Base-by-base conservation (phyloP, 1,140 invertebrate genomes). In the Aphaenogaster rudis region DNA sequence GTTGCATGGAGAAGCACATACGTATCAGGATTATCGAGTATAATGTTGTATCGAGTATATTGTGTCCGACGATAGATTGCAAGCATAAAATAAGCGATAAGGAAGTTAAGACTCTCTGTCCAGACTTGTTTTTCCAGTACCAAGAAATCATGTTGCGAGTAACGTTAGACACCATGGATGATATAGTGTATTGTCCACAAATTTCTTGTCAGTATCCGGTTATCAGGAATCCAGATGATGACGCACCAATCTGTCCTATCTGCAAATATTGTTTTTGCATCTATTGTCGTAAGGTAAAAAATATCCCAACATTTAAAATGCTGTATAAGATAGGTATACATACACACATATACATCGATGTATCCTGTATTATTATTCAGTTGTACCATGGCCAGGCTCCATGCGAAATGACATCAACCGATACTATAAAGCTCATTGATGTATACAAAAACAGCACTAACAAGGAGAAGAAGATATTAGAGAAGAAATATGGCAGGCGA, bases 181-280 rank as follows among this genome's bases (percentile, higher is more conserved):
- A 97, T 90, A 91, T 97, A 9, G 92, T 96, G 36, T 96, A 95
- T 88, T 97, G 97, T 93, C 97, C 97, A 3, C 92, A 96, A 33
- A 92, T 92, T 39, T 91, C 86, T n/a, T 97, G 97, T 91, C 95
- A 96, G 80, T 95, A 93, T 79, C 95, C 96, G 28, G 96, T 97
- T 1, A 91, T 96, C 15, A 93, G 95, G 50, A 95, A 96, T 72
- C 0, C 1, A 3, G 80, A 89, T 17, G 95, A 96, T 57, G 95
- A 93, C 48, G 94, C 97, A 79, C 96, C 95, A 0, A 92, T 87
- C 4, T 97, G 97, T 93, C 93, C 95, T 1, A 88, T 90, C 6
- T 97, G 97, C 91, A 87, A 93, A 3, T 96, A 96, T 92, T 95
- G 95, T 15, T 97, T 97, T 93, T 97, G 97, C 90, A 91, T 94